Evolutionary conservation across 35 echinoderm and acorn worm genomes (phyloP), one percentile per base, ranked within the genome.

Genomic region (Ophioderma brevispina): DNA sequence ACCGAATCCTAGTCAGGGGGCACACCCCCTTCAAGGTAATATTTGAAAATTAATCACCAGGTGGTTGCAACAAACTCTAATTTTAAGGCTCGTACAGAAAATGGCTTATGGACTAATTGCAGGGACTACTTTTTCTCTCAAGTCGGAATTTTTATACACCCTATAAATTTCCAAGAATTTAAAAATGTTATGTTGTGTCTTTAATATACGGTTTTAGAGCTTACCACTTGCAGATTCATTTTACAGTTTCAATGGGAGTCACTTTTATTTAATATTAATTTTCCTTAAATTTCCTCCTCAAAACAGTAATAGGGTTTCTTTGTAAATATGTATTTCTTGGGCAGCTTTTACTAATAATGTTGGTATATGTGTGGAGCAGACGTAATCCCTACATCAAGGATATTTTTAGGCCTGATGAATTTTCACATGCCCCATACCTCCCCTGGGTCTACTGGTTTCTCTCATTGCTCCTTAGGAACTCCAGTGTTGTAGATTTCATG

Each of bases 251-350:
- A 21, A 11, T 52, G 8, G 46, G 8, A 21, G 8, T 52, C 21
- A 52, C 8, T 52, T n/a, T n/a, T n/a, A 52, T 8, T 52, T 52
- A 21, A 8, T 52, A 52, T 52, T 52, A n/a, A 52, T 52, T 52
- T 70, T 70, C 59, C 59, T 70, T 70, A 70, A 70, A 11, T 52
- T 21, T 30, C 59, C 15, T 25, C 46, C 21, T 15, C 15, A 15
- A 30, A 55, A 32, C 87, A 98, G 96, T 95, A 30, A 98, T 98
- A 76, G 94, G 90, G 23, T 82, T 52, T 98, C 76, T 98, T 98
- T 95, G 96, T 98, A 46, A 98, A 98, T 76, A 80, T 98, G 96
- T 98, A 19, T 98, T 98, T 55, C 88, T 98, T 13, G 96, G 96
- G 36, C 96, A 98, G 64, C 93, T 93, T 13, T 98, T 98, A 49